Conservation (phyloP, 2,888 invertebrate genomes). For the Drosophila mulleri region DNA sequence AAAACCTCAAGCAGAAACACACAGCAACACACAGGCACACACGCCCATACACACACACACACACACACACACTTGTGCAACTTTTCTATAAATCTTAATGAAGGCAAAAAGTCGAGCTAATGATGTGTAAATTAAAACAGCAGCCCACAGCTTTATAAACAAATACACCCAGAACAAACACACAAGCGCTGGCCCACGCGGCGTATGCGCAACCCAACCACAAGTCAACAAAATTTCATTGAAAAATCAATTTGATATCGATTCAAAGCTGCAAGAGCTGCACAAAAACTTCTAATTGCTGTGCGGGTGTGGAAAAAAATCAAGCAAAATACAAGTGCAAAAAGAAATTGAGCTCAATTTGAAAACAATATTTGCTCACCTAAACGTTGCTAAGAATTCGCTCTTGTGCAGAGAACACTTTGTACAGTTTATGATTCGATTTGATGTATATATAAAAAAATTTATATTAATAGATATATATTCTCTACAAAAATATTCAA, state of each 20-base stretch:
- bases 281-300: constrained; percentile 15
- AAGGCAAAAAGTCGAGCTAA: constrained; percentile 65
- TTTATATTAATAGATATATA: too few species aligned
- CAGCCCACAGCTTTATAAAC: constrained; percentile 48
- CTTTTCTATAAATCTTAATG: constrained; percentile 70
- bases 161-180: constrained; percentile 10
- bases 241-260: constrained; percentile 24
- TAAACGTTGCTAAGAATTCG: not conserved
- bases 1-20: constrained; percentile 48
- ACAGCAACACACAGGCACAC: constrained; percentile 3
- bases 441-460: too few species aligned
- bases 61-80: constrained; percentile 26
- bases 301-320: not conserved
- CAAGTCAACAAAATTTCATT: constrained; percentile 23
- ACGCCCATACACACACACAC: not conserved
- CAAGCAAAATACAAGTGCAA: not conserved
- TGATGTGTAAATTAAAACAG: constrained; percentile 74
- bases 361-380: not conserved
- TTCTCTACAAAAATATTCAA: not conserved
- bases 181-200: constrained; percentile 34
- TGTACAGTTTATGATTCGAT: not conserved
- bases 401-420: not conserved
- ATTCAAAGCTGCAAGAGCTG: constrained; percentile 16
- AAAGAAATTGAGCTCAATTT: constrained; percentile 1
- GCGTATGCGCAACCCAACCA: constrained; percentile 49